A percentile compares a stretch with the other conserved stretches of the same genome.
Evolutionary conservation across 1,140 invertebrate species (phyloP).

Genomic region (Cryptotermes secundus): DNA sequence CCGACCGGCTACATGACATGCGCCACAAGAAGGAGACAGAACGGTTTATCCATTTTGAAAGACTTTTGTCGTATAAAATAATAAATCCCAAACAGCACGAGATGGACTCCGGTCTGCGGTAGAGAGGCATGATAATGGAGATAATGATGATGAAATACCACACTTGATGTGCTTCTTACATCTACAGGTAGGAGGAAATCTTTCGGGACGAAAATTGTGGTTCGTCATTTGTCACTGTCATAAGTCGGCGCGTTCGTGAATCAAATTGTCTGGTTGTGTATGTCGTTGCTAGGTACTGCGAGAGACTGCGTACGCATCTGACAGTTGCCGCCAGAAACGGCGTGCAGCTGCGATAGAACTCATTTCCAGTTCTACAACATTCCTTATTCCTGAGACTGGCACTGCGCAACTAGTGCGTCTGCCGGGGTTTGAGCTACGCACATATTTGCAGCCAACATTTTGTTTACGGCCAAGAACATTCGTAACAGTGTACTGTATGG

Average conservation of each 20-base stretch:
- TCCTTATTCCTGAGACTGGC: too few relatives aligned
- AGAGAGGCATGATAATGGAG: not conserved
- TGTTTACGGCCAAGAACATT: too few relatives aligned
- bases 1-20: not conserved
- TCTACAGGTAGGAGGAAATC: not conserved
- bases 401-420: too few relatives aligned
- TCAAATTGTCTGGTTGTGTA: not conserved
- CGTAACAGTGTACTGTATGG: too few relatives aligned
- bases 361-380: too few relatives aligned
- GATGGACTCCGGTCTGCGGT: not conserved
- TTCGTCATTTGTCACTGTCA: slow-evolving; percentile 6
- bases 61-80: not conserved
- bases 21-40: not conserved
- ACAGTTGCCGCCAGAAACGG: too few relatives aligned
- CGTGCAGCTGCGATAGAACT: too few relatives aligned
- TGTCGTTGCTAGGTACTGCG: not conserved
- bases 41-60: not conserved
- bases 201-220: not conserved
- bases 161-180: not conserved
- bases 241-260: not conserved
- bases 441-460: too few relatives aligned
- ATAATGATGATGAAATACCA: slow-evolving; percentile 16
- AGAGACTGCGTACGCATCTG: not conserved
- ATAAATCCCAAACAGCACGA: not conserved
- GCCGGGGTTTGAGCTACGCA: too few relatives aligned